phyloP scores from a whole-genome alignment of 2,888 invertebrate species.

The Arrhopalites spinosus region DNA sequence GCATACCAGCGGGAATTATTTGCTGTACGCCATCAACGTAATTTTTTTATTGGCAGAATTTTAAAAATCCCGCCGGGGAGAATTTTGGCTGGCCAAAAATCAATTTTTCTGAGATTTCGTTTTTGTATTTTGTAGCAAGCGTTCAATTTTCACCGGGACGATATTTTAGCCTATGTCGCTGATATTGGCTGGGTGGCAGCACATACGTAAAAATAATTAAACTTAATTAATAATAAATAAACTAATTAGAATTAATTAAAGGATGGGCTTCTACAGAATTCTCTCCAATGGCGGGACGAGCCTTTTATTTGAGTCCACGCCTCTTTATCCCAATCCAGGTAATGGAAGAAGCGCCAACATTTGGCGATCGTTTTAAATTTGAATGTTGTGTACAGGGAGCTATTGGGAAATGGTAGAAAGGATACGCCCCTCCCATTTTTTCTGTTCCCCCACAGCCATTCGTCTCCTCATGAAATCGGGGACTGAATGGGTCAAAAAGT shows the following conservation, averaged over 20 bases:
- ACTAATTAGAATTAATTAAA: too few species aligned
- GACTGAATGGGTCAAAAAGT: constrained; percentile 59
- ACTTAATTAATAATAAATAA: too few species aligned
- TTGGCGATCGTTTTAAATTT: too few species aligned
- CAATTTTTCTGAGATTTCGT: constrained; percentile 1
- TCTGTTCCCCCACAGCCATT: constrained; percentile 63
- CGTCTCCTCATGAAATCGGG: constrained; percentile 61
- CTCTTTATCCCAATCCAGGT: constrained; percentile 63
- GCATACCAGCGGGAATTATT: constrained; percentile 62
- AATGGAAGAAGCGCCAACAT: too few species aligned
- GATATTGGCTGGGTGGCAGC: constrained; percentile 64
- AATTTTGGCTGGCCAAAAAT: neutral
- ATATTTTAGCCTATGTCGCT: constrained; percentile 63
- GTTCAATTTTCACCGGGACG: constrained; percentile 60
- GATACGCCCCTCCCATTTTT: constrained; percentile 62
- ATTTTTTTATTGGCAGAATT: too few species aligned
- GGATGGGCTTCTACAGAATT: constrained; percentile 63
- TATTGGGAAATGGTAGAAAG: constrained; percentile 64
- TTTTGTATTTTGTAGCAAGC: constrained; percentile 59
- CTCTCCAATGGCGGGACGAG: constrained; percentile 62
- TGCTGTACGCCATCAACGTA: constrained; percentile 59
- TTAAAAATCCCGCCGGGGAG: too few species aligned
- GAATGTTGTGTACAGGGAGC: constrained; percentile 60
- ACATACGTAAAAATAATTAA: constrained; percentile 58
- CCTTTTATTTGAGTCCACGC: constrained; percentile 63